Conservation (phyloP, 1,140 invertebrate species). For the Popillia japonica region DNA sequence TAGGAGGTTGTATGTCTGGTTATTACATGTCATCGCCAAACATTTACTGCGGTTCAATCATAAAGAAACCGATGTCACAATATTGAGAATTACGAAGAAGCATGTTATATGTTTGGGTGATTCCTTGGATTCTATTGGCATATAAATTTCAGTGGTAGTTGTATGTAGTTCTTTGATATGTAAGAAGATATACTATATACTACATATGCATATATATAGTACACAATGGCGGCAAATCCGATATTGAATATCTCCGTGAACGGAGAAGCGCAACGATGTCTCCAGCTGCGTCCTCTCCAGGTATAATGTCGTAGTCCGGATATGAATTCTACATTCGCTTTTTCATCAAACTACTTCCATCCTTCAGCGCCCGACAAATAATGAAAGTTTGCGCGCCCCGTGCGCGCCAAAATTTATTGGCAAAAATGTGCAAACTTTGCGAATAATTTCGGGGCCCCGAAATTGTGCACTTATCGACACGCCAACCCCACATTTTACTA, state of each 20-base stretch:
- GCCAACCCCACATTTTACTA: constrained; percentile 6
- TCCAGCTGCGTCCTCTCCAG: constrained; percentile 24
- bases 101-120: background rate
- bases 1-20: too few relatives aligned
- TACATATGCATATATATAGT: background rate
- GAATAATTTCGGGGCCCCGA: constrained; percentile 7
- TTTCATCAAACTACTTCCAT: constrained; percentile 33
- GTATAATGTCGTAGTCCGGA: constrained; percentile 23
- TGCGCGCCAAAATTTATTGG: constrained; percentile 21
- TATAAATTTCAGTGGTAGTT: background rate
- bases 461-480: constrained; percentile 31
- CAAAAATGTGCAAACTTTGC: constrained; percentile 33
- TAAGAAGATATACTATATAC: background rate
- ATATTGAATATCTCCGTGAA: constrained; percentile 31
- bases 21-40: too few relatives aligned
- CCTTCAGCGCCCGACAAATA: constrained; percentile 26
- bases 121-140: background rate
- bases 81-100: too few relatives aligned
- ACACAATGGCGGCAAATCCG: constrained; percentile 26
- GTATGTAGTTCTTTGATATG: background rate
- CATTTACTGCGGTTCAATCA: too few relatives aligned
- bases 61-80: too few relatives aligned
- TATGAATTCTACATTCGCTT: constrained; percentile 31
- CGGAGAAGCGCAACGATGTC: constrained; percentile 19
- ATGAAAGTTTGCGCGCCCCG: constrained; percentile 6